Conservation (phyloP, 1,140 invertebrate species). For the Trichogramma pretiosum region DNA sequence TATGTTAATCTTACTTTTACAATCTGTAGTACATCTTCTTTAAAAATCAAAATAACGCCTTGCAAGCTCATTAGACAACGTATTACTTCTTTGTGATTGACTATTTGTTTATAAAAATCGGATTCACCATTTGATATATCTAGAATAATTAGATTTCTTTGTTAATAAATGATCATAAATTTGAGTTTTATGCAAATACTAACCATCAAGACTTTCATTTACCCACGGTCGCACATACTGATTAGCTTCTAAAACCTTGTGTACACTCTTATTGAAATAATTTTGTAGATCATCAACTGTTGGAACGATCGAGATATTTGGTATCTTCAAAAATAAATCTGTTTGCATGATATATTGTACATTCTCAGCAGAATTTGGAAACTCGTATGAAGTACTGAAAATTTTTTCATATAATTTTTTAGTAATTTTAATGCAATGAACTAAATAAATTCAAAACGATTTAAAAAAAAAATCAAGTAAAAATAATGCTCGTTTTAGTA, state of each 20-base stretch:
- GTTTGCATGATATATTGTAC: constrained; percentile 51
- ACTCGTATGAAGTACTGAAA: too few relatives aligned
- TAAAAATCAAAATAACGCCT: constrained; percentile 56
- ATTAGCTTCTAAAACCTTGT: too few relatives aligned
- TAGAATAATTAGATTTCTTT: background rate
- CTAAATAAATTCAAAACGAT: constrained; percentile 4
- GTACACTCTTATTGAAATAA: constrained; percentile 57
- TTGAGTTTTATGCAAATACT: too few relatives aligned
- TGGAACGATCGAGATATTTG: constrained; percentile 51
- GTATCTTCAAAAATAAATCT: constrained; percentile 55
- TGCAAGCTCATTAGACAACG: constrained; percentile 62
- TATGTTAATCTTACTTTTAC: constrained; percentile 27
- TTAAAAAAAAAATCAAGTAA: background rate
- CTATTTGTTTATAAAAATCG: constrained; percentile 64
- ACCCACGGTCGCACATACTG: too few relatives aligned
- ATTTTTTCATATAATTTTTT: too few relatives aligned
- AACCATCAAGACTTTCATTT: too few relatives aligned
- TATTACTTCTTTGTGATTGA: constrained; percentile 72
- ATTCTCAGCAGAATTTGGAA: constrained; percentile 32
- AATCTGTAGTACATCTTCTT: constrained; percentile 48
- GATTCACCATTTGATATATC: background rate
- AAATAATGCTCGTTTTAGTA: too few relatives aligned
- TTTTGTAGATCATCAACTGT: constrained; percentile 65
- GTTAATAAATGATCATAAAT: too few relatives aligned
- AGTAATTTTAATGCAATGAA: constrained; percentile 40